phyloP scores from a whole-genome alignment of 2,113 vertebrate genomes.

The Xiphophorus maculatus region DNA sequence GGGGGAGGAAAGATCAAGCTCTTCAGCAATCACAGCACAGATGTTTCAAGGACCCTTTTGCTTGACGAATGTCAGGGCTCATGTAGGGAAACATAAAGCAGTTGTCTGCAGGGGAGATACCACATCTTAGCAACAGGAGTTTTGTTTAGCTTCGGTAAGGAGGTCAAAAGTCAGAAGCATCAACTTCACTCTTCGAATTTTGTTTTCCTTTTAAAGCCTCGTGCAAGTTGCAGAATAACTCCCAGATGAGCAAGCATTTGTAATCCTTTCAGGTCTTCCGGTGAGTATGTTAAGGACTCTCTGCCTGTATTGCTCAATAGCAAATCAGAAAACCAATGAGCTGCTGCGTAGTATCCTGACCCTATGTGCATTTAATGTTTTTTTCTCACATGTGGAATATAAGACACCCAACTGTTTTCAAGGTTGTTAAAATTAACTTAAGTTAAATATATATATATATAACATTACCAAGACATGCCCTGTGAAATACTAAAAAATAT shows the following conservation, averaged over 20 bases:
- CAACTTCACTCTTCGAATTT: conserved; percentile 7
- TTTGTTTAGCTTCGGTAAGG: conserved; percentile 37
- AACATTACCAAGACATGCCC: background rate
- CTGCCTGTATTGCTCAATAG: conserved; percentile 1
- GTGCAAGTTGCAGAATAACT: conserved; percentile 10
- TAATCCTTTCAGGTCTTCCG: conserved; percentile 22
- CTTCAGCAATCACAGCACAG: conserved; percentile 66
- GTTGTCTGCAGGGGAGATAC: conserved; percentile 38
- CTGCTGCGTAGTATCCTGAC: conserved; percentile 12
- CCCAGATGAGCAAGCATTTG: conserved; percentile 14
- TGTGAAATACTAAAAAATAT: no score
- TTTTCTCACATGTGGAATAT: conserved; percentile 3
- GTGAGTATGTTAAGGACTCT: conserved; percentile 7
- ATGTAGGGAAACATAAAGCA: conserved; percentile 61
- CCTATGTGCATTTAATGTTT: background rate
- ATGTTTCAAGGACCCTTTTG: conserved; percentile 62
- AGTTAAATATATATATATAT: no score
- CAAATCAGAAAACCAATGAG: conserved; percentile 41
- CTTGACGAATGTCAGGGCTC: conserved; percentile 64
- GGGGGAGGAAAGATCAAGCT: conserved; percentile 51
- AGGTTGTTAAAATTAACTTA: background rate
- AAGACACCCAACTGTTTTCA: no score
- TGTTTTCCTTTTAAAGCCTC: conserved; percentile 27
- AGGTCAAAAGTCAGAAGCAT: conserved; percentile 49
- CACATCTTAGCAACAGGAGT: conserved; percentile 36